Conservation (phyloP, 2,113 vertebrate genomes). For the Pachyramphus minor region DNA sequence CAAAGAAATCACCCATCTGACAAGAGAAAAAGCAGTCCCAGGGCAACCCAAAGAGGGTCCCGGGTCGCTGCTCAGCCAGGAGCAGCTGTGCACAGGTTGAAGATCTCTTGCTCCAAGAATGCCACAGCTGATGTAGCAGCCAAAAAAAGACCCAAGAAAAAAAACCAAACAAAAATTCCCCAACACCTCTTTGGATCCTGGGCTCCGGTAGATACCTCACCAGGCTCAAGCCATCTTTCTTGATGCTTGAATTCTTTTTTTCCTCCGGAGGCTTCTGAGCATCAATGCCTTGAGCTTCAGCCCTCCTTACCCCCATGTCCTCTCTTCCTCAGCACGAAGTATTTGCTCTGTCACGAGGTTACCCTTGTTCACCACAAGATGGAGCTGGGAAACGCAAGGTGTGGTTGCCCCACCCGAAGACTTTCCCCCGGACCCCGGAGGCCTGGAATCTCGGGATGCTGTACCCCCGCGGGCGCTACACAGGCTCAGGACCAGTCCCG, state of each 20-base stretch:
- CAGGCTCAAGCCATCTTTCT: neutral
- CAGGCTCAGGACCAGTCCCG: rapidly evolving
- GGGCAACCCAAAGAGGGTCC: neutral
- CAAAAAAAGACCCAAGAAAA: rapidly evolving
- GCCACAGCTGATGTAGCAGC: too few species aligned
- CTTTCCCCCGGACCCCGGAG: rapidly evolving
- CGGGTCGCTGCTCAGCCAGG: rapidly evolving
- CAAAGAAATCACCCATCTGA: neutral
- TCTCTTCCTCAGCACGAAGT: rapidly evolving
- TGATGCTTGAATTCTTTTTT: neutral
- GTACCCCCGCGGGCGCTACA: rapidly evolving
- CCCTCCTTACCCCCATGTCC: rapidly evolving
- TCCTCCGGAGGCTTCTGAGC: rapidly evolving
- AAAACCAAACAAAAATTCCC: neutral
- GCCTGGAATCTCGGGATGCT: rapidly evolving
- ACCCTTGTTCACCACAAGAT: neutral
- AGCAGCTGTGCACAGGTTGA: neutral
- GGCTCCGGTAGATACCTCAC: neutral
- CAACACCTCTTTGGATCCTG: neutral
- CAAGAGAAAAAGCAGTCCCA: neutral
- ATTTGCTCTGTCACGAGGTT: neutral
- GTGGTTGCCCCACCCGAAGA: rapidly evolving
- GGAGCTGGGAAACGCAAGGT: neutral
- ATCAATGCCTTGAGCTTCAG: too few species aligned
- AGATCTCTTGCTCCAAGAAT: neutral